Base-by-base conservation (phyloP, 2,888 invertebrate species). In the Ormyrus labotus region DNA sequence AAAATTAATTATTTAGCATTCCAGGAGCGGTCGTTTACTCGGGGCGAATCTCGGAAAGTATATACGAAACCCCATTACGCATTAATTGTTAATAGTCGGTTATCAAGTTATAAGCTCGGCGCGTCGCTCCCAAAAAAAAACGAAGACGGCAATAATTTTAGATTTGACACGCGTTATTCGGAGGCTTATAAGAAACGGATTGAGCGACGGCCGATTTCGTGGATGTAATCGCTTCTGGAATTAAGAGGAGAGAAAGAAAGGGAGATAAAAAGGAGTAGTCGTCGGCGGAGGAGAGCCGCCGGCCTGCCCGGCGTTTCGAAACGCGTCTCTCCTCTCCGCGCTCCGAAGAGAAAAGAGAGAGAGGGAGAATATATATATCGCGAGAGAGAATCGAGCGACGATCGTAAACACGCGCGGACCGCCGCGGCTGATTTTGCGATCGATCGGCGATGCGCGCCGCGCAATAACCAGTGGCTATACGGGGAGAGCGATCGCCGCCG, bases 71-170 rank as follows among this genome's bases (percentile, higher is more conserved):
- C 48, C 73, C 47, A 45, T 55, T 50, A 61, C 9, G 34, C 34
- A 55, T 67, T 67, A 68, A 68, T 67, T 61, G 61, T 76, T 76
- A 76, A 68, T 68, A 76, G 53, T 45, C 60, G 53, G 75, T 76
- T 68, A 68, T 68, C 60, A 51, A 11, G 58, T 19, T 50, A 65
- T 74, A 48, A 74, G 34, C 61, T 48, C 48, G 6, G 9, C 34
- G 34, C 3, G 3, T 34, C 34, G 3, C 34, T 19, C 19, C 2
- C 34, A 50, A 60, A 51, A 61, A 68, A 60, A 75, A 57, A 73
- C 8, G 10, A 55, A 57, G 48, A 67, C 61, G 48, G 19, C 10
- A 61, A 53, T 47, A 76, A 76, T 76, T 76, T 76, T 9, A 74
- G 55, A 74, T 74, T 74, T 74, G 74, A 67, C 74, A 55, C 64